Percentiles rank a stretch among this genome's conserved stretches.
Conservation (phyloP, 2,113 vertebrate species). For the Rhea pennata region DNA sequence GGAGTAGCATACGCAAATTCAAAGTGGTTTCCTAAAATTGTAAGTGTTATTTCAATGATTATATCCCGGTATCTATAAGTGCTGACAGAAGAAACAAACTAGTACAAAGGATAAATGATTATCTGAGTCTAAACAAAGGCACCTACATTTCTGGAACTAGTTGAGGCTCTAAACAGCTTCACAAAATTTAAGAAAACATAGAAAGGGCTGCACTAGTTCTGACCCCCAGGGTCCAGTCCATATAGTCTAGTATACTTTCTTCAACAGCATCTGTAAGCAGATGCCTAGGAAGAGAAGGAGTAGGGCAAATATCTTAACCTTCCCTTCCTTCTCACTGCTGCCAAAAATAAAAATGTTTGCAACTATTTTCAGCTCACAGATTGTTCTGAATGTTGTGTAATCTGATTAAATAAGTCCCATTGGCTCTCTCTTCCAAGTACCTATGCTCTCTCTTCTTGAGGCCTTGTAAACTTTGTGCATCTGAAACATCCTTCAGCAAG, state of each 20-base stretch:
- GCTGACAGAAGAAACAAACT: not conserved
- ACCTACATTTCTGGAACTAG: not conserved
- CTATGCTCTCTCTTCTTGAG: not conserved
- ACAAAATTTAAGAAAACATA: not conserved
- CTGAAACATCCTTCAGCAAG: not conserved
- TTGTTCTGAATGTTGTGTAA: not conserved
- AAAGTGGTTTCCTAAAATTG: not conserved
- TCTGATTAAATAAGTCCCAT: not conserved
- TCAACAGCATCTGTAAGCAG: not conserved
- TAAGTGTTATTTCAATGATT: not conserved
- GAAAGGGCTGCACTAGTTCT: not conserved
- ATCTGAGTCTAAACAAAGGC: not conserved
- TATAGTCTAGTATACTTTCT: not conserved
- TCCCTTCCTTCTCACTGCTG: not conserved
- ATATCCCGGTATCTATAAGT: not conserved
- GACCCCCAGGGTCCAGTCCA: not conserved
- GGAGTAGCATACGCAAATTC: not conserved
- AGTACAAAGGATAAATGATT: not conserved
- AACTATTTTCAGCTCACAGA: not conserved
- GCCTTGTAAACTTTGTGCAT: not conserved
- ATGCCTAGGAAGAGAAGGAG: not conserved
- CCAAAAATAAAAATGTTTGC: not conserved
- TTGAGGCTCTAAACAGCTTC: not conserved
- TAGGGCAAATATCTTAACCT: not conserved
- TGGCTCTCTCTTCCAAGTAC: not conserved